phyloP scores from a whole-genome alignment of 2,113 vertebrate genomes.

The Ginglymostoma cirratum region DNA sequence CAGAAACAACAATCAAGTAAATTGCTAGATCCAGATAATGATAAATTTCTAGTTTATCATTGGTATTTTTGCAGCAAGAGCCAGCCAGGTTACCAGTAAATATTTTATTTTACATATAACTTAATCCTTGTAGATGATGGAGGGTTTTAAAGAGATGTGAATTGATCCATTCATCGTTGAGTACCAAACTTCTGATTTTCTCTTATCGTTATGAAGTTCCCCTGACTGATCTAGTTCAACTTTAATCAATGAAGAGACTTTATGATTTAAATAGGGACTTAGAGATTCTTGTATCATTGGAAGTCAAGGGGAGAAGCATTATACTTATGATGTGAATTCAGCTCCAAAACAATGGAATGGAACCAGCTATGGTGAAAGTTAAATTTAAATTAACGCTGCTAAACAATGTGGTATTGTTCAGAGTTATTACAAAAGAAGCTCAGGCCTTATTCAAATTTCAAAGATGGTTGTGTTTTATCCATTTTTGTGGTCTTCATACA shows the following conservation, averaged over 20 bases:
- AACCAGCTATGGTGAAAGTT: neutral
- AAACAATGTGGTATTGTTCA: neutral
- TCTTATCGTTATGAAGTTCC: neutral
- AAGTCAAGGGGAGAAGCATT: neutral
- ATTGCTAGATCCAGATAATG: neutral
- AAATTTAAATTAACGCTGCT: neutral
- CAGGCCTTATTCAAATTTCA: neutral
- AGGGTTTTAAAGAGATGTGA: neutral
- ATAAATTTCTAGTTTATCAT: neutral
- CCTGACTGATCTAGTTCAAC: neutral
- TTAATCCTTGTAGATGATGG: neutral
- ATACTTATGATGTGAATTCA: neutral
- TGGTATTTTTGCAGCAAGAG: neutral
- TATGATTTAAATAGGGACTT: neutral
- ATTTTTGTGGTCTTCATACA: neutral
- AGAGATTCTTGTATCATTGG: neutral
- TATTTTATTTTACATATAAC: neutral
- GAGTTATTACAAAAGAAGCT: neutral
- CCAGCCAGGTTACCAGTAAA: neutral
- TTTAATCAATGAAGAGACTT: neutral
- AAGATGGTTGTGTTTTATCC: neutral
- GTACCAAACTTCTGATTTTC: neutral
- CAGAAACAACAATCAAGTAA: neutral
- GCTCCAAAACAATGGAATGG: neutral
- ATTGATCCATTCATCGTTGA: neutral